These are phyloP conservation scores for Empis stercorea DNA, from an alignment of 2,888 invertebrate species.

Conservation along the genomic window DNA sequence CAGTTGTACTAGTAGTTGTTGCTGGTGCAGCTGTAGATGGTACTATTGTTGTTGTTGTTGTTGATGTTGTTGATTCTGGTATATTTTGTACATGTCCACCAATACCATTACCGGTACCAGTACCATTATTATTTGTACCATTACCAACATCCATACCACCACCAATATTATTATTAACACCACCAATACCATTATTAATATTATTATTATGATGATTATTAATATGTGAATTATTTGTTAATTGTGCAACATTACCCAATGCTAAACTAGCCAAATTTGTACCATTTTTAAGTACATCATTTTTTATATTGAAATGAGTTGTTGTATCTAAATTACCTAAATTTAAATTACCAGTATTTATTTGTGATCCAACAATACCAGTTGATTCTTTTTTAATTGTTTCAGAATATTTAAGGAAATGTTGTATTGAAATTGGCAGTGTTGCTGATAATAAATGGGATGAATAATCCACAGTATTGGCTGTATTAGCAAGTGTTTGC, in stretches of 20 bases:
- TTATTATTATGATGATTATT: constrained; percentile 13
- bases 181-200: constrained; percentile 16
- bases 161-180: constrained; percentile 13
- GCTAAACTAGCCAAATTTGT: constrained; percentile 33
- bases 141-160: constrained; percentile 17
- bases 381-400: constrained; percentile 38
- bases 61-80: constrained; percentile 28
- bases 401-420: constrained; percentile 38
- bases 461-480: constrained; percentile 37
- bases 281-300: constrained; percentile 35
- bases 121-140: constrained; percentile 18
- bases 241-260: constrained; percentile 29
- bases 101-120: constrained; percentile 18
- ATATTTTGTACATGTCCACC: constrained; percentile 10
- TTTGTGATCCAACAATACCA: constrained; percentile 27
- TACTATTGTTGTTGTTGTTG: constrained; percentile 34
- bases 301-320: constrained; percentile 26
- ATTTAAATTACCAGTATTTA: constrained; percentile 31
- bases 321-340: constrained; percentile 26
- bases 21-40: constrained; percentile 35
- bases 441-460: constrained; percentile 37
- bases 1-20: constrained; percentile 26
- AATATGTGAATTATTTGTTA: constrained; percentile 22
- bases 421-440: constrained; percentile 38
- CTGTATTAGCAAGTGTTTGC: constrained; percentile 36